Evolutionary conservation across 2,113 vertebrate species (phyloP).

Genomic region (Phrynosoma blainvillii): DNA sequence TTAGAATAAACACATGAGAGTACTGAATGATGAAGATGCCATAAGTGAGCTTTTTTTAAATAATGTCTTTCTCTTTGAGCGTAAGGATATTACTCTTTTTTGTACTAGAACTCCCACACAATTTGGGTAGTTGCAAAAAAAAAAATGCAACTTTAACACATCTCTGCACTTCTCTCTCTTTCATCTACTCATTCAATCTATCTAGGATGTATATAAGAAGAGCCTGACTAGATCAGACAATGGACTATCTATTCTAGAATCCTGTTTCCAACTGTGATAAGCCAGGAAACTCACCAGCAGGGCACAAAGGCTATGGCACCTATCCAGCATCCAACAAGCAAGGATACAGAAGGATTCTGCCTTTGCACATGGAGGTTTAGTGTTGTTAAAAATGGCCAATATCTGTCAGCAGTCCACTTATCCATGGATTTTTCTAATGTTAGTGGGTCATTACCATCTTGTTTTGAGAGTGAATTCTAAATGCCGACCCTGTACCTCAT

Average conservation of each 20-base stretch:
- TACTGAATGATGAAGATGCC: too few relatives aligned
- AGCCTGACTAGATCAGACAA: background rate
- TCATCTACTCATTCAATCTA: background rate
- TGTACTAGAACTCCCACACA: too few relatives aligned
- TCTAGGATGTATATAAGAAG: background rate
- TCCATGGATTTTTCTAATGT: background rate
- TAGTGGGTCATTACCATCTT: background rate
- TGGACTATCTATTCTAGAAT: background rate
- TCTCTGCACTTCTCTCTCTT: background rate
- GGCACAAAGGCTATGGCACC: background rate
- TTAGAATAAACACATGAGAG: too few relatives aligned
- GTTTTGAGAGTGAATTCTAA: background rate
- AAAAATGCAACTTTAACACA: background rate
- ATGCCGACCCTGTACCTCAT: background rate
- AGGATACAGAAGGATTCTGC: background rate
- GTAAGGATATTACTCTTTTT: too few relatives aligned
- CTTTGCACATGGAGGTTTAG: background rate
- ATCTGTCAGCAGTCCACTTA: too few relatives aligned
- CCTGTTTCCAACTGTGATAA: background rate
- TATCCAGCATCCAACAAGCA: background rate
- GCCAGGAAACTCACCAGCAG: background rate
- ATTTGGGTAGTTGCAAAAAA: too few relatives aligned
- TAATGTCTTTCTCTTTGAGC: too few relatives aligned
- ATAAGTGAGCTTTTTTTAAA: too few relatives aligned
- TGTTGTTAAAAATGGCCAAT: background rate